Evolutionary conservation across 2,888 invertebrate genomes (phyloP), one percentile per base, ranked within the genome.

Genomic region (Drosophila histrio): DNA sequence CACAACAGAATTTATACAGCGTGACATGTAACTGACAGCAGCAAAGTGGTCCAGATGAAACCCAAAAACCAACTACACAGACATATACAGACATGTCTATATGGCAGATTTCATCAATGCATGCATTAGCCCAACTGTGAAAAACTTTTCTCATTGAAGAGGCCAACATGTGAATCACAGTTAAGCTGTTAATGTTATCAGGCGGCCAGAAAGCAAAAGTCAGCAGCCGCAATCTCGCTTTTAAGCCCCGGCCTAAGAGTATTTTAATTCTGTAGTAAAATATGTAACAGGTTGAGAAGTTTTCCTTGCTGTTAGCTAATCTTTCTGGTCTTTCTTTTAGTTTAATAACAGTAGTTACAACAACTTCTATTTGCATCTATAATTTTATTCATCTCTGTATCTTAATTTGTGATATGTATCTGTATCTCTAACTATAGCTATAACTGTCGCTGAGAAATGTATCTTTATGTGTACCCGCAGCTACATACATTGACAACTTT

Each of bases 1-100:
- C 58, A 30, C 41, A 56, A 34, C 56, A 56, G 62, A 69, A 85
- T 68, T 75, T 85, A 64, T 75, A 61, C 63, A 68, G 52, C 80
- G 34, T 62, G 41, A 28, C 60, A 56, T 54, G 36, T 13, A 58
- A 76, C 67, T 77, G 77, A 77, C 67, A 74, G 67, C 76, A 24
- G 19, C 76, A 71, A 62, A 74, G 34, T 71, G 44, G 43, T 50
- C 11, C 65, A 75, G 76, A 63, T 69, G 70, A 56, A 63, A 44
- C 41, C 39, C 8, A 28, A 19, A 19, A 19, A 24, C 17, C 28
- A 52, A 39, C 36, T 52, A 28, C 38, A n/a, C n/a, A 15, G 22
- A 11, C 28, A 44, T 43, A 39, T 62, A 30, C 8, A 13, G n/a
- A 17, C 26, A 26, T 19, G n/a, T 22, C 13, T 28, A 21, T 22